These are phyloP conservation scores for Aplodontia rufa DNA, from an alignment of 2,113 vertebrate species.

Conservation along the genomic window DNA sequence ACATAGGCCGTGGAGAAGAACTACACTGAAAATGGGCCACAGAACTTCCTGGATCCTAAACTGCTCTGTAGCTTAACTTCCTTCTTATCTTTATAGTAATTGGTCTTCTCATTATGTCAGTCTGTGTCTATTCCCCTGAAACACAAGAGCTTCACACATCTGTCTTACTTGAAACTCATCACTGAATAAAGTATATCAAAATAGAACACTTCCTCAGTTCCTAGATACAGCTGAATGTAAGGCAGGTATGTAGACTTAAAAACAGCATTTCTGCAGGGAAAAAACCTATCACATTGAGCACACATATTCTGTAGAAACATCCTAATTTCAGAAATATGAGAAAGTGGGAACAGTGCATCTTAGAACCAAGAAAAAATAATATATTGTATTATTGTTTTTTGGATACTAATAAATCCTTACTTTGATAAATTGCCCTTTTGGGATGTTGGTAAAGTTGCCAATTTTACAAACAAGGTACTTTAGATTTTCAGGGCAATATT, in stretches of 20 bases:
- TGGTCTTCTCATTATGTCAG: not conserved
- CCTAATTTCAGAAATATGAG: conserved; percentile 25
- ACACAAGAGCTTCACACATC: not conserved
- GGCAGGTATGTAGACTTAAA: not conserved
- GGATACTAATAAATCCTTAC: not conserved
- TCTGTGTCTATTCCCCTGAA: not conserved
- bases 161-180: conserved; percentile 7
- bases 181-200: not conserved
- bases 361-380: not conserved
- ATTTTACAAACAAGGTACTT: conserved; percentile 41
- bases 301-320: not conserved
- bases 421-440: not conserved
- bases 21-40: not conserved
- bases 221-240: not conserved
- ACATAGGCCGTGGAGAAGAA: not conserved
- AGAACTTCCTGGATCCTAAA: not conserved
- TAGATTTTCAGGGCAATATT: conserved; percentile 29
- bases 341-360: not conserved
- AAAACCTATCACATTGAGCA: not conserved
- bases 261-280: not conserved
- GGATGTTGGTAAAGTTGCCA: not conserved
- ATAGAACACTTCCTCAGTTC: not conserved
- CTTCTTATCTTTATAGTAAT: not conserved
- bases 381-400: not conserved
- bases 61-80: not conserved